These are phyloP conservation scores for Alethe diademata DNA, from an alignment of 2,113 vertebrate genomes.

Conservation along the genomic window DNA sequence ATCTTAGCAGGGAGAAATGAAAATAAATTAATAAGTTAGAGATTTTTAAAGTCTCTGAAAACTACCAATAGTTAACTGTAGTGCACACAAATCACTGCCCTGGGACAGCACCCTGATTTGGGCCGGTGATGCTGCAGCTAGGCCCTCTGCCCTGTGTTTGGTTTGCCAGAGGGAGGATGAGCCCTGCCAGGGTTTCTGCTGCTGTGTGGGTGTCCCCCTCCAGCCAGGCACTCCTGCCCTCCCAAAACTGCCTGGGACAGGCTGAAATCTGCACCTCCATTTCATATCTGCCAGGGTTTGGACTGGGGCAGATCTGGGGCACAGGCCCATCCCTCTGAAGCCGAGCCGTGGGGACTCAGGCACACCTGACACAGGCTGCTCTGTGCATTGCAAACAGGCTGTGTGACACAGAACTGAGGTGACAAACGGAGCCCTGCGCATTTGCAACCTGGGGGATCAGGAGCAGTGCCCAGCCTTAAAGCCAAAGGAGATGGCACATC, in stretches of 20 bases:
- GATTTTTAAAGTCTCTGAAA: background rate
- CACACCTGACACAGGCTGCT: background rate
- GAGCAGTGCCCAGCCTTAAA: background rate
- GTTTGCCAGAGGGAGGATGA: background rate
- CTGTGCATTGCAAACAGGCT: background rate
- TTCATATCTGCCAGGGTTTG: background rate
- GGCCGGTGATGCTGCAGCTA: background rate
- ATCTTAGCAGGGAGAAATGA: background rate
- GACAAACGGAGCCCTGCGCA: rapidly evolving
- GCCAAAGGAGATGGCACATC: background rate
- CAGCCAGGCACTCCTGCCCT: background rate
- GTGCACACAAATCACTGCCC: rapidly evolving
- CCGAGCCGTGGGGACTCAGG: rapidly evolving
- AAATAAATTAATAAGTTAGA: background rate
- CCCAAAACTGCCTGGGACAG: background rate
- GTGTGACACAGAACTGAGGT: rapidly evolving
- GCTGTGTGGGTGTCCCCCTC: background rate
- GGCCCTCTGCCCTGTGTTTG: background rate
- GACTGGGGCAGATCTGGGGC: background rate
- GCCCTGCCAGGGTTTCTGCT: background rate
- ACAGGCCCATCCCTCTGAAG: background rate
- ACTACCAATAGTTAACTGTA: background rate
- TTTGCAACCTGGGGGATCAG: background rate
- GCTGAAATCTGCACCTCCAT: background rate
- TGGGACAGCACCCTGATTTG: background rate